Evolutionary conservation across 2,797 vertebrate genomes (phyloP), one percentile per base, ranked within the genome.

Genomic region (Hippocampus kuda): DNA sequence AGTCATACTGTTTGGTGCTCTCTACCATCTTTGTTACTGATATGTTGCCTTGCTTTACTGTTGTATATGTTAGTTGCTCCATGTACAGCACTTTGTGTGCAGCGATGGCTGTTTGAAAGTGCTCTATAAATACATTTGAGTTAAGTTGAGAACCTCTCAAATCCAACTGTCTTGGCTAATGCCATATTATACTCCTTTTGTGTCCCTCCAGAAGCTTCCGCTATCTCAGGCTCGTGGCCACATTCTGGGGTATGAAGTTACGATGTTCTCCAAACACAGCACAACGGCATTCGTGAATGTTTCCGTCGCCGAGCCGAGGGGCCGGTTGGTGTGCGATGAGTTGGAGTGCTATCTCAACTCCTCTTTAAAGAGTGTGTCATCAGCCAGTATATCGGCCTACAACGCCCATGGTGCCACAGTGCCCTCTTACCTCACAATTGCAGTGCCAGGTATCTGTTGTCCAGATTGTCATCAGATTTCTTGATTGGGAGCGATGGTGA

Each of bases 161-260:
- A 54, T 54, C 22, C 22, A 54, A 24, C 9, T 27, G 4, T 57
- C 24, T 26, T 57, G 11, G 61, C 16, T 72, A 16, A 38, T 4
- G 8, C 15, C 5, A 49, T 2, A 3, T 15, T 38, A 41, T 24
- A 48, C 7, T 68, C 34, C 62, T 2, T 49, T 60, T 12, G 5
- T 7, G 24, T 44, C 8, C 15, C 7, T 38, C 1, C 76, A 92
- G 90, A 80, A 54, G 49, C 85, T 91, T 77, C 77, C 87, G 15
- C 4, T 3, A 16, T 72, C 67, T 67, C 85, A 87, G 68, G 84
- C 84, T 8, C 69, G 75, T 11, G 86, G 89, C 13, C 2, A 54
- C 65, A 85, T 91, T 71, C 61, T 51, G 16, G 70, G 74, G 65
- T 92, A 92, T 62, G 27, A 74, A 65, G 69, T 91, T 70, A 75